These are phyloP conservation scores for Gulo gulo DNA, from an alignment of 2,113 vertebrate species.

Conservation along the genomic window DNA sequence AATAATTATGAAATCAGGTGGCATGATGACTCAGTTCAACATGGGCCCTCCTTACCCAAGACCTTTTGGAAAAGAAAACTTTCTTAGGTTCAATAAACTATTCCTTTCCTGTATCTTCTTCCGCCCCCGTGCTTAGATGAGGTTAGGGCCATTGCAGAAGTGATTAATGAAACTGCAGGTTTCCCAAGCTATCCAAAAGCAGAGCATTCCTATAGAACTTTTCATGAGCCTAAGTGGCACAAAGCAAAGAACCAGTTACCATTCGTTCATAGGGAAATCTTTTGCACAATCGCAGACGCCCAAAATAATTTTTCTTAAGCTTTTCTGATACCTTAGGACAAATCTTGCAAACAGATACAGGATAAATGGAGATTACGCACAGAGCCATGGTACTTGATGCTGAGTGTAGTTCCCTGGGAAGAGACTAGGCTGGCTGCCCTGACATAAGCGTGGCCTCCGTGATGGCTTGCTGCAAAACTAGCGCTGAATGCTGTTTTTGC, in stretches of 20 bases:
- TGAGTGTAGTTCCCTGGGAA: not conserved
- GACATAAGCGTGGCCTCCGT: fast-evolving
- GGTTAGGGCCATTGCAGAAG: not conserved
- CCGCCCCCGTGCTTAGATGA: not conserved
- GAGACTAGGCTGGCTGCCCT: not conserved
- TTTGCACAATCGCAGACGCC: not conserved
- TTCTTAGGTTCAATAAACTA: not conserved
- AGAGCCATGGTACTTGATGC: not conserved
- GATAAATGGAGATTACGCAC: not conserved
- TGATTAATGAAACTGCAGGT: not conserved
- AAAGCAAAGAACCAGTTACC: not conserved
- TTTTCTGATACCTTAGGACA: not conserved
- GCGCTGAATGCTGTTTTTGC: not conserved
- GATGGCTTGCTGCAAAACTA: not conserved
- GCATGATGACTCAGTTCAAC: not conserved
- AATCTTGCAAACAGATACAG: not conserved
- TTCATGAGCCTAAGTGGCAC: not conserved
- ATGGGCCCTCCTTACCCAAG: not conserved
- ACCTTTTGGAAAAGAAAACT: not conserved
- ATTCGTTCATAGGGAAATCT: not conserved
- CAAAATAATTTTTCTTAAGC: not conserved
- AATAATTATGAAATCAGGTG: not conserved
- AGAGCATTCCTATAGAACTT: not conserved
- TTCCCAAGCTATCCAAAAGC: not conserved
- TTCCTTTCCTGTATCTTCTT: not conserved